Evolutionary conservation across 2,113 vertebrate genomes (phyloP).

Genomic region (Pedionomus torquatus): DNA sequence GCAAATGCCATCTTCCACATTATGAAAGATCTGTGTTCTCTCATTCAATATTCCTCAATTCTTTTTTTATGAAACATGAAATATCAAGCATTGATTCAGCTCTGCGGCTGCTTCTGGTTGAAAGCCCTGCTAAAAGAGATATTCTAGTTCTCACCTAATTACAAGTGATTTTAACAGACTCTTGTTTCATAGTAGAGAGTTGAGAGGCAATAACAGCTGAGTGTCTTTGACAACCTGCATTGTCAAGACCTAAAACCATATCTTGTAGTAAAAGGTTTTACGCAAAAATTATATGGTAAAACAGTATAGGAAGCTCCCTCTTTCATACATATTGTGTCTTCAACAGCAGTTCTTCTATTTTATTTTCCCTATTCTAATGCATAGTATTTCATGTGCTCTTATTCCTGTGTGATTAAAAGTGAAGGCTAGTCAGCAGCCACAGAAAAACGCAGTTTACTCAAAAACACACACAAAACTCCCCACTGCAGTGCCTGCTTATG

Average conservation of each 20-base stretch:
- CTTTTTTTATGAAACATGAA: neutral
- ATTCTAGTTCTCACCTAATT: neutral
- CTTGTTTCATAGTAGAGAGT: neutral
- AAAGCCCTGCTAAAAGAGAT: slow-evolving; percentile 8
- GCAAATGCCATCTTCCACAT: neutral
- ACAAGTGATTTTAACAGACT: neutral
- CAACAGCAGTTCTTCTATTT: neutral
- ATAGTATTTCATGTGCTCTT: neutral
- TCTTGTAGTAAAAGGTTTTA: neutral
- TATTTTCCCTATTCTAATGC: neutral
- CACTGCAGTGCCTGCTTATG: neutral
- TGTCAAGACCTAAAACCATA: neutral
- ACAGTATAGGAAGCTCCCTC: neutral
- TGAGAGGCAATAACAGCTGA: neutral
- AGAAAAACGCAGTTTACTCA: neutral
- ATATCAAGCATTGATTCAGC: neutral
- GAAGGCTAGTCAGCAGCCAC: neutral
- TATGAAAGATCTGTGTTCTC: neutral
- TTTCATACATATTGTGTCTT: neutral
- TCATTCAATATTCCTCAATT: neutral
- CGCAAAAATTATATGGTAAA: neutral
- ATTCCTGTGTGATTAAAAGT: neutral
- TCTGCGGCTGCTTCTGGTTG: neutral
- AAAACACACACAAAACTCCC: neutral
- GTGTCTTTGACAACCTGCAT: neutral